A percentile compares a stretch with the other conserved stretches of the same genome.
Conservation (phyloP, 2,797 vertebrate genomes). For the Muraenolepis orangiensis region DNA sequence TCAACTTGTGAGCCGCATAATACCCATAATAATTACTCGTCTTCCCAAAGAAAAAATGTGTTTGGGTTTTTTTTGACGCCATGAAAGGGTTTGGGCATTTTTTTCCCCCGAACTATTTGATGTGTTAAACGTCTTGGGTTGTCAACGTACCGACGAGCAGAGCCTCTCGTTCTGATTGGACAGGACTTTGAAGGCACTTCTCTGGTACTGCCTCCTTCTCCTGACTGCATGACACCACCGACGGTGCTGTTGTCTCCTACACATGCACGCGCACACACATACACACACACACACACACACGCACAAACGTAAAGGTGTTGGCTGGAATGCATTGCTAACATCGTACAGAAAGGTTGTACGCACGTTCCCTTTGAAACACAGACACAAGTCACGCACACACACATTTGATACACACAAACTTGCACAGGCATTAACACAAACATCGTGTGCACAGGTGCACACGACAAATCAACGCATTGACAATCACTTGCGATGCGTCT, state of each 20-base stretch:
- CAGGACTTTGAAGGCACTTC: constrained; percentile 73
- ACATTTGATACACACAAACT: too few relatives aligned
- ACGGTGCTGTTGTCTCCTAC: constrained; percentile 73
- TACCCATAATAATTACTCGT: neutral
- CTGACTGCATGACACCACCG: constrained; percentile 82
- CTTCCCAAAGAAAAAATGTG: neutral
- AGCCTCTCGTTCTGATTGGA: constrained; percentile 88
- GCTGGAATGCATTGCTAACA: too few relatives aligned
- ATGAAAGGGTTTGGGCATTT: neutral
- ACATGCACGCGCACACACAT: constrained; percentile 8
- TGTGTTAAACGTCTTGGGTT: neutral
- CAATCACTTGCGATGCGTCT: neutral
- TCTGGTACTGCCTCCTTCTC: constrained; percentile 82
- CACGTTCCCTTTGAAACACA: too few relatives aligned
- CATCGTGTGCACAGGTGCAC: too few relatives aligned
- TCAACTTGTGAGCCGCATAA: neutral
- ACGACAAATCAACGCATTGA: too few relatives aligned
- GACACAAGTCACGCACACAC: too few relatives aligned
- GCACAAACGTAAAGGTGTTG: too few relatives aligned
- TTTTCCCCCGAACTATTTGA: too few relatives aligned
- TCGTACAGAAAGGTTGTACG: too few relatives aligned
- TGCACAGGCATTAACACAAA: too few relatives aligned
- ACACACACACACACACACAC: neutral
- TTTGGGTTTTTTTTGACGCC: neutral
- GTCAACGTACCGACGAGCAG: constrained; percentile 83